phyloP scores from a whole-genome alignment of 2,113 vertebrate species.

The Eonycteris spelaea region DNA sequence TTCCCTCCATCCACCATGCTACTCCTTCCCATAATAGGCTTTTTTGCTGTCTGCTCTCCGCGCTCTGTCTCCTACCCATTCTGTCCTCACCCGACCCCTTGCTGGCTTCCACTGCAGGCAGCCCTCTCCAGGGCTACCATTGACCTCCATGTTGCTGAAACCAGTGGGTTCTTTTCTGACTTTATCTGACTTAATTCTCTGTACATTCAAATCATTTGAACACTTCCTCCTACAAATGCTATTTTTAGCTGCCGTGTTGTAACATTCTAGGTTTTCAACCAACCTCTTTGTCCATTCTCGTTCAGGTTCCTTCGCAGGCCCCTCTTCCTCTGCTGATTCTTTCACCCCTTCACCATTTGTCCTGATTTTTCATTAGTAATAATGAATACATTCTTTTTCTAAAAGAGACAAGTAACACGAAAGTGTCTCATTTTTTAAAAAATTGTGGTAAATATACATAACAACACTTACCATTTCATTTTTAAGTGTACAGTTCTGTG shows the following conservation, averaged over 20 bases:
- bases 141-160: background rate
- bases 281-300: background rate
- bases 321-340: background rate
- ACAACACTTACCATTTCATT: background rate
- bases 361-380: background rate
- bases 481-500: background rate
- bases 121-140: background rate
- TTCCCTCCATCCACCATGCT: background rate
- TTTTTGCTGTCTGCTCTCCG: background rate
- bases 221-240: background rate
- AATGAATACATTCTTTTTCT: background rate
- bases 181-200: background rate
- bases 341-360: background rate
- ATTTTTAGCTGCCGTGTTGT: fast-evolving
- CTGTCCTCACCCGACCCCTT: background rate
- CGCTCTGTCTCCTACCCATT: background rate
- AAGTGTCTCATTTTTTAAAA: background rate
- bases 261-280: background rate
- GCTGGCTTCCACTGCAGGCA: background rate
- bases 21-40: background rate
- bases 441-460: background rate
- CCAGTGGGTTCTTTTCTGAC: background rate
- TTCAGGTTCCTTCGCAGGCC: background rate
- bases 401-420: background rate
- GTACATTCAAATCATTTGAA: background rate